phyloP scores from a whole-genome alignment of 2,888 invertebrate genomes.

The Melinaea menophilus region DNA sequence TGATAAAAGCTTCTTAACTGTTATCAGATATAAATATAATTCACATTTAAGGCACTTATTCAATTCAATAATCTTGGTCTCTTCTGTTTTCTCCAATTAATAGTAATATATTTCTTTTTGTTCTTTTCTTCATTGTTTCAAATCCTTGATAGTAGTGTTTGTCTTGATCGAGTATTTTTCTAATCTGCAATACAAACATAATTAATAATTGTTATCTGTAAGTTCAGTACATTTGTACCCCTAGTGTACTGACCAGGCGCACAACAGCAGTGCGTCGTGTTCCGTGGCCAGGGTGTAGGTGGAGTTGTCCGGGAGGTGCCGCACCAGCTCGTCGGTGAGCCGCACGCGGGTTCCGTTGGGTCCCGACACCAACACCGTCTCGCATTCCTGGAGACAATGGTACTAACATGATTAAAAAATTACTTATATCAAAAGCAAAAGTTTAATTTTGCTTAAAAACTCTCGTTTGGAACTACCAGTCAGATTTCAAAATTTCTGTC shows the following conservation, averaged over 20 bases:
- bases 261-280: constrained; percentile 47
- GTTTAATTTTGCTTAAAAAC: neutral
- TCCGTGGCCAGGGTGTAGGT: constrained; percentile 62
- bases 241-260: constrained; percentile 11
- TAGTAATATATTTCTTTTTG: too few species aligned
- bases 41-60: too few species aligned
- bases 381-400: constrained; percentile 68
- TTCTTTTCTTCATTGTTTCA: too few species aligned
- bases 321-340: constrained; percentile 90
- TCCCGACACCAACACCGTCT: constrained; percentile 86
- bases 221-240: too few species aligned
- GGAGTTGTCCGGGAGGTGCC: constrained; percentile 85
- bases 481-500: too few species aligned
- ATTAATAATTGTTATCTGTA: too few species aligned
- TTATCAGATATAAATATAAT: too few species aligned
- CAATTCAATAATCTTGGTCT: too few species aligned
- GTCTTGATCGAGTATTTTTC: too few species aligned
- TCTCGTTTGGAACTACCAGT: neutral
- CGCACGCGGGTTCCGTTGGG: constrained; percentile 91
- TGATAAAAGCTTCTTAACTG: too few species aligned
- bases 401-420: neutral
- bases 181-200: constrained; percentile 35
- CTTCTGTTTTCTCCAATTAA: too few species aligned
- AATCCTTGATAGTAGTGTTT: too few species aligned
- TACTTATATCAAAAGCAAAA: neutral